Evolutionary conservation across 2,113 vertebrate species (phyloP), one percentile per base, ranked within the genome.

Genomic region (Zeus faber): DNA sequence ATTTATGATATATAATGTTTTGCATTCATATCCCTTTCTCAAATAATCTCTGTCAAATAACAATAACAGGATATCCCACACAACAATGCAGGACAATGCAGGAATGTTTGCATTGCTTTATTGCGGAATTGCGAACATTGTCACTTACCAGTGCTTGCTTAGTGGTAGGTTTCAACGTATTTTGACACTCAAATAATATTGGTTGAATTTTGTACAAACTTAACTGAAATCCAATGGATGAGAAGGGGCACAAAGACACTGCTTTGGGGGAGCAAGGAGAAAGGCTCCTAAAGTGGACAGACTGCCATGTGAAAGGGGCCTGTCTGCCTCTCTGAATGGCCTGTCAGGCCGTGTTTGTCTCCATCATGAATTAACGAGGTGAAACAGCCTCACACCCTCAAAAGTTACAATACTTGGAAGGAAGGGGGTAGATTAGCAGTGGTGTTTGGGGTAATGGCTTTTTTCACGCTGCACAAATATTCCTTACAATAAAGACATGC

Each of bases 391-490:
- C 67, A 68, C 73, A 57, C 79, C 84, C 79, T 82, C 61, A 55
- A 49, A 54, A 57, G 66, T 63, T 61, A 87, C 81, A 87, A 85
- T 80, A 57, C 58, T 6, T 77, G 77, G 80, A 87, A 82, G 84
- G 82, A 85, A 82, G 56, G 62, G 72, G 69, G 59, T 68, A 59
- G 65, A 63, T 64, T 71, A 40, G 61, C 45, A 54, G 39, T 65
- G 67, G 59, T 72, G 55, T 62, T 27, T 5, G 25, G 33, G 70
- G 65, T 76, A 61, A 67, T 79, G 68, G 56, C 77, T 66, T 70
- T 37, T 49, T 74, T 77, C 70, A 64, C 67, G 39, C 80, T 83
- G 77, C 69, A 83, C 75, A 86, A 82, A 85, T 85, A 85, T 79
- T 67, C 73, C 60, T 72, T 52, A 48, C 31, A 63, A 83, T 76